A percentile compares a stretch with the other conserved stretches of the same genome.
Evolutionary conservation across 1,140 invertebrate genomes (phyloP).

Genomic region (fruit fly (Drosophila melanogaster)): DNA sequence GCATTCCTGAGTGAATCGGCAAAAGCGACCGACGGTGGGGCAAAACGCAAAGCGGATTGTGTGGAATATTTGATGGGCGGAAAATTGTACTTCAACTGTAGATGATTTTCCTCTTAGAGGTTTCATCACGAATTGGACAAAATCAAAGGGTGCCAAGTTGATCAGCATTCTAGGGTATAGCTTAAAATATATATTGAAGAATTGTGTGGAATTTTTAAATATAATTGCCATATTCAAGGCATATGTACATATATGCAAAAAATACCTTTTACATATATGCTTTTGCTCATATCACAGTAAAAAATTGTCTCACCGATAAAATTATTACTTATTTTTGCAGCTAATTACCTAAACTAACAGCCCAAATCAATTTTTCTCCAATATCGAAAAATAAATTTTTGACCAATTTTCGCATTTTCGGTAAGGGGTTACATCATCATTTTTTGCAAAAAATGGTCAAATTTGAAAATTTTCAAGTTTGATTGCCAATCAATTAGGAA

Average conservation of each 20-base stretch:
- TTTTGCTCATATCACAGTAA: too few species aligned
- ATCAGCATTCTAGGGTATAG: not conserved
- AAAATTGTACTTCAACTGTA: not conserved
- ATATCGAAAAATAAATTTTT: too few species aligned
- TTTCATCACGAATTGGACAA: too few species aligned
- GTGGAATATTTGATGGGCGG: constrained; percentile 69
- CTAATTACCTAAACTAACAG: too few species aligned
- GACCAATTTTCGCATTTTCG: not conserved
- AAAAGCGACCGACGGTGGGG: not conserved
- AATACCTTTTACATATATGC: too few species aligned
- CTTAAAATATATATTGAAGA: not conserved
- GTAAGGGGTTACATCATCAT: not conserved
- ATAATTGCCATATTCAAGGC: not conserved
- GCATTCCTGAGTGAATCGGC: constrained; percentile 47
- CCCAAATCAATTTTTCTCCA: too few species aligned
- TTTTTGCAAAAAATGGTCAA: not conserved
- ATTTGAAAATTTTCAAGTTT: not conserved
- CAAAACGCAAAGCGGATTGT: constrained; percentile 57
- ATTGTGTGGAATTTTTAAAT: not conserved
- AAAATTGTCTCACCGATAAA: too few species aligned
- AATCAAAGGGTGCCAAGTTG: too few species aligned
- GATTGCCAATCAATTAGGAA: not conserved
- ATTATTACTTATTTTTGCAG: too few species aligned
- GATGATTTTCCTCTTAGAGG: not conserved
- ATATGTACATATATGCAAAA: too few species aligned